phyloP scores from a whole-genome alignment of 2,888 invertebrate species.

The Prostheceraeus crozeri region DNA sequence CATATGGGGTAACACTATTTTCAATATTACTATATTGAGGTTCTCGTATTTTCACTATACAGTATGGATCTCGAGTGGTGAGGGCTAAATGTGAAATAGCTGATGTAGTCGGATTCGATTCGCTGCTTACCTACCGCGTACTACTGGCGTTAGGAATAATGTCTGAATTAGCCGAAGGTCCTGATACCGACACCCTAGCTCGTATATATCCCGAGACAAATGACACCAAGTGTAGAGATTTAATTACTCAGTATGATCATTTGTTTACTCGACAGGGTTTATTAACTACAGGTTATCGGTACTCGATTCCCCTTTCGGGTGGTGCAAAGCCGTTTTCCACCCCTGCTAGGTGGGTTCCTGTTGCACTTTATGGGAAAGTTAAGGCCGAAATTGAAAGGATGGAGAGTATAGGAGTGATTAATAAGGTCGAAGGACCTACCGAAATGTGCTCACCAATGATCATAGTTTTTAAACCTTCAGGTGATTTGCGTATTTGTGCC shows the following conservation, averaged over 20 bases:
- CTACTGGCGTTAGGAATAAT: no score
- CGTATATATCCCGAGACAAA: no score
- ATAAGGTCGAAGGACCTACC: not conserved
- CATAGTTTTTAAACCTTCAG: not conserved
- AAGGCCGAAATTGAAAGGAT: not conserved
- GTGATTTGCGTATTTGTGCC: slow-evolving; percentile 7
- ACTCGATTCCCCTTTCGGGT: not conserved
- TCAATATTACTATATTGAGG: no score
- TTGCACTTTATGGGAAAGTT: not conserved
- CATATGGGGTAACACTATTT: no score
- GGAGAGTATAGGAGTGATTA: not conserved
- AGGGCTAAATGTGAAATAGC: no score
- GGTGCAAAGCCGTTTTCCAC: not conserved
- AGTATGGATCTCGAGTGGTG: no score
- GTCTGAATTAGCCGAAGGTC: no score
- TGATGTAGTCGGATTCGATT: no score
- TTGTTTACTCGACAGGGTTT: not conserved
- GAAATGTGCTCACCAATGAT: slow-evolving; percentile 1
- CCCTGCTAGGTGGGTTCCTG: not conserved
- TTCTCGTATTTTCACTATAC: no score
- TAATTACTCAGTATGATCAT: not conserved
- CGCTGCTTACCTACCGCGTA: no score
- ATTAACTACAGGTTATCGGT: slow-evolving; percentile 10
- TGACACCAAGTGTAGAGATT: no score
- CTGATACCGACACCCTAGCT: no score